Evolutionary conservation across 35 echinoderm and acorn worm genomes (phyloP), one percentile per base, ranked within the genome.

Genomic region (Apostichopus parvimensis): DNA sequence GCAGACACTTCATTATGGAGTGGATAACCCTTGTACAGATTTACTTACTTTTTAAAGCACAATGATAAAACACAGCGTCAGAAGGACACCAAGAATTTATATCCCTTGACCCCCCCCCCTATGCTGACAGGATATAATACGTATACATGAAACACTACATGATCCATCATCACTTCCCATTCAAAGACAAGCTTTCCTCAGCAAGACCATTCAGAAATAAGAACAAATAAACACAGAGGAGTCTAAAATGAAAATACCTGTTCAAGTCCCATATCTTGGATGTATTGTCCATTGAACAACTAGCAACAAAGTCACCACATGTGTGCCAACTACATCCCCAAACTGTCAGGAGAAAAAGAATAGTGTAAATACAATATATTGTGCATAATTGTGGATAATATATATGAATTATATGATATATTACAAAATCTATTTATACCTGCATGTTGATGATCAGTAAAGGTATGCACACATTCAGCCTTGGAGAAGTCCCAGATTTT

Each of bases 401-500:
- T 45, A 45, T 45, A 45, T 45, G 24, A 25, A 45, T 45, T 2
- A 45, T 45, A 5, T 75, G 71, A 45, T 45, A 45, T 45, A 45
- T 45, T 0, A 45, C 4, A 45, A 45, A 45, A 45, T 45, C 21
- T 22, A 80, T 17, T 9, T 80, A 91, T 71, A 96, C 97, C 97
- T 83, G 97, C 94, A 96, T 98, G 97, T 26, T 95, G 94, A 61
- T 98, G 97, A 57, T 95, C 95, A 26, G 97, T 94, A 78, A 98
- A 98, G 57, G 97, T 98, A 82, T 98, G 97, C 1, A 98, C 95
- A 94, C 97, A 98, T 71, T 98, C 97, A 53, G 97, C 97, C 62
- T 98, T 96, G 75, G 97, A 98, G 92, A 98, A 96, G 56, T 98
- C 97, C 97, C 97, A 98, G 22, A 98, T 98, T 80, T 98, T 98